phyloP scores from a whole-genome alignment of 2,888 invertebrate species.

The Leptopterna dolabrata region DNA sequence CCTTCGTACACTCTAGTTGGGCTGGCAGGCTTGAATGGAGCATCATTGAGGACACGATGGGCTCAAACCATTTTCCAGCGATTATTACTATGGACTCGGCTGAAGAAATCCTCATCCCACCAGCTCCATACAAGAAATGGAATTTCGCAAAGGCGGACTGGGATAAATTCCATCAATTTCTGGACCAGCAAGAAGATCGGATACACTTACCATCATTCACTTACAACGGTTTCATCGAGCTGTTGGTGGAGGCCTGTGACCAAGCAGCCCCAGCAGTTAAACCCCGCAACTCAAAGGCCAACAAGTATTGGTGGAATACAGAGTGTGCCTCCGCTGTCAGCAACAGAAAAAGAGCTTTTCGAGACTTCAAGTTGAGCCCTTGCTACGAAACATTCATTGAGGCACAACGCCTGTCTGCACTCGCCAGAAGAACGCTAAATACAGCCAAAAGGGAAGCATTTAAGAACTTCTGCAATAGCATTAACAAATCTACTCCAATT shows the following conservation, averaged over 20 bases:
- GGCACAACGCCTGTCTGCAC: not conserved
- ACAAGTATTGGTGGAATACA: conserved; percentile 23
- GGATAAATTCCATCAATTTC: conserved; percentile 9
- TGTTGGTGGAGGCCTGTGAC: not conserved
- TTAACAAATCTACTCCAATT: not conserved
- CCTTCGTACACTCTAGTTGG: not conserved
- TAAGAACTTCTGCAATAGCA: not conserved
- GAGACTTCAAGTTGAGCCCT: not conserved
- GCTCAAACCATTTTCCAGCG: not conserved
- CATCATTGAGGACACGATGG: not conserved
- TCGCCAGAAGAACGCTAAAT: not conserved
- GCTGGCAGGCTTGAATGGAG: not conserved
- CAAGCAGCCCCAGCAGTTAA: not conserved
- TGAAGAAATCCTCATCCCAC: not conserved
- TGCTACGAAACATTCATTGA: not conserved
- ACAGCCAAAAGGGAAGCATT: conserved; percentile 8
- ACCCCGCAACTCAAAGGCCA: not conserved
- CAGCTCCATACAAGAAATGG: not conserved
- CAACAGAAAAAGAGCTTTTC: not conserved
- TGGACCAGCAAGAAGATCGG: not conserved
- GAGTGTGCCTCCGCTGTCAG: not conserved
- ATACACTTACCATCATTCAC: not conserved
- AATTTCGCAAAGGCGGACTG: not conserved
- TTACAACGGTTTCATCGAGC: not conserved
- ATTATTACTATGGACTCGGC: not conserved